phyloP scores from a whole-genome alignment of 2,888 invertebrate species.

The Andricus quercusramuli region DNA sequence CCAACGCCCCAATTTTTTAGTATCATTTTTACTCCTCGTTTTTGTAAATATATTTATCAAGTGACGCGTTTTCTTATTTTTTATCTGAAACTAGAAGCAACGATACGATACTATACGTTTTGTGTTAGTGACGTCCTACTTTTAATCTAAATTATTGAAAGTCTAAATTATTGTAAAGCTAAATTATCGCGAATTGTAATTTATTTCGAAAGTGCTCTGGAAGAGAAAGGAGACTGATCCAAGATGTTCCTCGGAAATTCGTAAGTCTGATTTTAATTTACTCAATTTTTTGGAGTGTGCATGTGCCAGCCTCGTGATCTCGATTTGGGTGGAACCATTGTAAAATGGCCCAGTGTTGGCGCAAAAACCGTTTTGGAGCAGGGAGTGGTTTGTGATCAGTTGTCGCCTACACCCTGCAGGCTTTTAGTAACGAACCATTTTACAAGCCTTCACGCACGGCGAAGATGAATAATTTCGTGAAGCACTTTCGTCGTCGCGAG shows the following conservation, averaged over 20 bases:
- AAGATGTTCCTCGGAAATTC: neutral
- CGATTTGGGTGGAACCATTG: neutral
- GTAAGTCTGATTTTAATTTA: neutral
- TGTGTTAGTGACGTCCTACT: neutral
- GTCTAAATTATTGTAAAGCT: constrained; percentile 5
- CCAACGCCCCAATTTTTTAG: neutral
- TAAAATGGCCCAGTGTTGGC: neutral
- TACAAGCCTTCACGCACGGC: constrained; percentile 1
- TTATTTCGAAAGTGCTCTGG: neutral
- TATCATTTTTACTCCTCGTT: neutral
- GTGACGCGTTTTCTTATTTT: constrained; percentile 14
- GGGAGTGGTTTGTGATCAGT: neutral
- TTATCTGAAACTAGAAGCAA: constrained; percentile 1
- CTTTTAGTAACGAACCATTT: neutral
- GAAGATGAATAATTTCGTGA: constrained; percentile 10
- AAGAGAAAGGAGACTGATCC: neutral
- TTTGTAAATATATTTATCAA: constrained; percentile 31
- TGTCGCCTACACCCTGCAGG: neutral
- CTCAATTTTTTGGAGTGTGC: neutral
- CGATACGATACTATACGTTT: neutral
- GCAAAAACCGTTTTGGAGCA: neutral
- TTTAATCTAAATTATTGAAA: neutral
- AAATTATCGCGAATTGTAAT: constrained; percentile 11
- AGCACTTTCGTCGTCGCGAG: constrained; percentile 10
- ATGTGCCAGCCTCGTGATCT: neutral